Evolutionary conservation across 2,797 vertebrate genomes (phyloP).

Genomic region (Pygocentrus nattereri): DNA sequence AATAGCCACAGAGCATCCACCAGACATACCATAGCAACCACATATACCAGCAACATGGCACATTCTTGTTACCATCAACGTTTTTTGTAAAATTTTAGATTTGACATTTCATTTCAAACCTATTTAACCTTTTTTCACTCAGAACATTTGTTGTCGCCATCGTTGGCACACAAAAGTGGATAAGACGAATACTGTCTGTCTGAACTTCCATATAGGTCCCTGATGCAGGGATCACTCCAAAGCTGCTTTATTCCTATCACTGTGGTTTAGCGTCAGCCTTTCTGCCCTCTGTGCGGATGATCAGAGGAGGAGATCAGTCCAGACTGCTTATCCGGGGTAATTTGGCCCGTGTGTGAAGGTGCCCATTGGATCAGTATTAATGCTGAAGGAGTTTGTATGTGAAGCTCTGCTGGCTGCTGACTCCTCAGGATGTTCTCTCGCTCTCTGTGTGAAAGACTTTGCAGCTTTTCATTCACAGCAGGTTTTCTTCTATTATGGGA

Average conservation of each 20-base stretch:
- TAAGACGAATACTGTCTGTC: too few relatives aligned
- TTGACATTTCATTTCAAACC: too few relatives aligned
- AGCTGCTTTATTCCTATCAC: neutral
- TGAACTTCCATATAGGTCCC: neutral
- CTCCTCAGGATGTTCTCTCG: neutral
- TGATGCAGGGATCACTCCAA: neutral
- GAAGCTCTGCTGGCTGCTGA: neutral
- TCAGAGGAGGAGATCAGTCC: neutral
- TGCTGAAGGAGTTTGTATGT: constrained; percentile 15
- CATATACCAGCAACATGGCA: too few relatives aligned
- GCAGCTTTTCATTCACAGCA: neutral
- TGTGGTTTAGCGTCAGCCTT: neutral
- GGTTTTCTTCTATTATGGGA: neutral
- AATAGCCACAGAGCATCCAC: too few relatives aligned
- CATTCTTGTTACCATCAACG: too few relatives aligned
- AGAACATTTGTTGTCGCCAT: too few relatives aligned
- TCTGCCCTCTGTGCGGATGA: constrained; percentile 1
- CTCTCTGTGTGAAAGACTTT: neutral
- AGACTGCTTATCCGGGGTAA: constrained; percentile 15
- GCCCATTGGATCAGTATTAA: neutral
- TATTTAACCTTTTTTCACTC: too few relatives aligned
- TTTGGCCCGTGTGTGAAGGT: constrained; percentile 2
- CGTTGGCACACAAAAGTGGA: too few relatives aligned
- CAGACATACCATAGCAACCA: too few relatives aligned
- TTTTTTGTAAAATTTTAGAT: too few relatives aligned